Conservation (phyloP, 2,113 vertebrate genomes). For the Aspidoscelis tigris region DNA sequence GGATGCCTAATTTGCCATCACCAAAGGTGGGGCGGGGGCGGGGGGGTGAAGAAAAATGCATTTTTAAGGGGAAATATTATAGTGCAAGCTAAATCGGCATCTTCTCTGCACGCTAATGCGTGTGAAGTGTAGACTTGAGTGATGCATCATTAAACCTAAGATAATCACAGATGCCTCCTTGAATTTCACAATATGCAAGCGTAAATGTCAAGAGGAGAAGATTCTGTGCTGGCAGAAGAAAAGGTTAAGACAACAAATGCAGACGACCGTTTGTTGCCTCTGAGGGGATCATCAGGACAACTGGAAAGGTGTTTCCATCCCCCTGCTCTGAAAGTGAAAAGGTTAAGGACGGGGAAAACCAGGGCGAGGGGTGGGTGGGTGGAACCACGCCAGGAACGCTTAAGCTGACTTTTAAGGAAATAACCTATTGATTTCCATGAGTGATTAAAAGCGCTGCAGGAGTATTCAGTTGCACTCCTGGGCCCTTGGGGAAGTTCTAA, state of each 20-base stretch:
- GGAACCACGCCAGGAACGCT: background rate
- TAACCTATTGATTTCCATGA: background rate
- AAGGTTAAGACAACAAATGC: constrained; percentile 13
- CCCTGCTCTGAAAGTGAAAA: constrained; percentile 5
- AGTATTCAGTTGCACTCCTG: constrained; percentile 5
- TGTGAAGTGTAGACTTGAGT: background rate
- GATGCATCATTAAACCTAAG: constrained; percentile 3
- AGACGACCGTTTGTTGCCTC: background rate
- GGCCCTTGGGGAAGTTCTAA: background rate
- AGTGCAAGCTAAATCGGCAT: background rate
- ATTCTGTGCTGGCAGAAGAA: background rate
- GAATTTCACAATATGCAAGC: background rate
- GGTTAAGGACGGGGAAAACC: background rate
- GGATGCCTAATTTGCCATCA: constrained; percentile 11
- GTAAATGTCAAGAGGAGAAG: constrained; percentile 28
- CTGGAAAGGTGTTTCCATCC: constrained; percentile 27
- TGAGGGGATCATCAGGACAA: background rate
- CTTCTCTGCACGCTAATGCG: background rate
- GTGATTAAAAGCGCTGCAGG: background rate
- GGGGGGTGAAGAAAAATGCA: constrained; percentile 13
- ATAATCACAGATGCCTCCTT: background rate
- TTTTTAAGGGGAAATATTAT: constrained; percentile 6
- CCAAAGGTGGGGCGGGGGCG: too few species aligned
- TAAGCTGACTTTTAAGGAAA: background rate
- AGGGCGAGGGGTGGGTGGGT: background rate